Base-by-base conservation (phyloP, 2,797 vertebrate genomes). In the Ctenochaetus hawaiiensis region DNA sequence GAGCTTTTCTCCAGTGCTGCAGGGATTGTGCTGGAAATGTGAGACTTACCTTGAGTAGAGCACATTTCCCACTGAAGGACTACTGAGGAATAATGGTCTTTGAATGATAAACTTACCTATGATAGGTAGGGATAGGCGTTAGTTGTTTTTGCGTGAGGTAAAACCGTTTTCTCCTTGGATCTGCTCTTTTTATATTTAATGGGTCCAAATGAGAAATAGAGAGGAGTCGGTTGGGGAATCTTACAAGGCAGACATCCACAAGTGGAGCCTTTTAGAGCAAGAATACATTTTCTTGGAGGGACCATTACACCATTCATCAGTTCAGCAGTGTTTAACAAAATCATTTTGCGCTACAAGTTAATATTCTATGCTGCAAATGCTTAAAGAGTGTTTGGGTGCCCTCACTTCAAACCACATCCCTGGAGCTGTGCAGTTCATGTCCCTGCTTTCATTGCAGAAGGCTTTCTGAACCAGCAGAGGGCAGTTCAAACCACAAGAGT, bases 401-500 rank as follows among this genome's bases (percentile, higher is more conserved):
- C 47, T 58, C 26, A 22, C 30, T 41, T 54, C n/a, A 64, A 22
- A 68, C 13, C 6, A 2, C 57, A 48, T 53, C 30, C 26, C 17
- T 8, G 6, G 18, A 65, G 34, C 48, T 65, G 0, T n/a, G 30
- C 6, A 69, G 22, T 34, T n/a, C 22, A 16, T 12, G 44, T 17
- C 48, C 12, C 17, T 65, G 47, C 37, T 18, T 52, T 76, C 45
- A 8, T 12, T 78, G 81, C 79, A 87, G 76, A 48, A 10, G 59
- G 37, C 26, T 66, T n/a, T 49, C 11, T 70, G 34, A 60, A 58
- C 90, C 91, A 89, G 85, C 78, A 93, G 92, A 89, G 86, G 91
- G 89, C 91, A 82, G 82, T 69, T 87, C 78, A 78, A 82, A 54
- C 78, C 86, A 75, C 81, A 75, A 10, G n/a, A 68, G 66, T 39